phyloP scores from a whole-genome alignment of 2,797 vertebrate species.

The Falco cherrug region DNA sequence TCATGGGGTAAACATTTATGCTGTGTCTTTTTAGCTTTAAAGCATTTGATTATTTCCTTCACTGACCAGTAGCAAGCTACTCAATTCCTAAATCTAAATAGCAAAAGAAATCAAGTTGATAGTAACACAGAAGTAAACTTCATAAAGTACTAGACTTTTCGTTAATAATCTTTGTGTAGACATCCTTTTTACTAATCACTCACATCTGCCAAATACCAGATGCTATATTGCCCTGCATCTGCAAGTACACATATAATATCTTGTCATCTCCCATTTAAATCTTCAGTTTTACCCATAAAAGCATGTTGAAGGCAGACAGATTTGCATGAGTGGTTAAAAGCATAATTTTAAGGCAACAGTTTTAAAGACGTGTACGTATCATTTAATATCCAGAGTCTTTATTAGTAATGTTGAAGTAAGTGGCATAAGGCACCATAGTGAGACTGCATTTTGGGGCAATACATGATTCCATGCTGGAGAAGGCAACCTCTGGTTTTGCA shows the following conservation, averaged over 20 bases:
- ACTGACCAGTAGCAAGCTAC: background rate
- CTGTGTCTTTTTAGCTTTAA: background rate
- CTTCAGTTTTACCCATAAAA: background rate
- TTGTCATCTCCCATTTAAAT: background rate
- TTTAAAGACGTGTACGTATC: background rate
- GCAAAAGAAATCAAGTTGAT: background rate
- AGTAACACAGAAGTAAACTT: background rate
- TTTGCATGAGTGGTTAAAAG: background rate
- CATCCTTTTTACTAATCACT: background rate
- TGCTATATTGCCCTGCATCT: background rate
- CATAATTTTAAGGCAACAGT: background rate
- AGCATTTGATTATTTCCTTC: background rate
- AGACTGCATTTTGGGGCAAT: background rate
- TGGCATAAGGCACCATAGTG: background rate
- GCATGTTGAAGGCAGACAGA: background rate
- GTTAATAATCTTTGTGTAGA: background rate
- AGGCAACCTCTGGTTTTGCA: background rate
- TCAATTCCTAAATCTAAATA: background rate
- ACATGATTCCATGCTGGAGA: rapidly evolving
- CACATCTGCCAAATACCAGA: background rate
- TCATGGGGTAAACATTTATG: background rate
- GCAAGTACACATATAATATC: background rate
- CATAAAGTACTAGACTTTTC: background rate
- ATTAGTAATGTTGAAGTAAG: background rate
- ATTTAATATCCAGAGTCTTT: background rate